A percentile compares a stretch with the other conserved stretches of the same genome.
These are phyloP conservation scores for Eulemur albifrons DNA, from an alignment of 2,797 vertebrate genomes.

Conservation along the genomic window DNA sequence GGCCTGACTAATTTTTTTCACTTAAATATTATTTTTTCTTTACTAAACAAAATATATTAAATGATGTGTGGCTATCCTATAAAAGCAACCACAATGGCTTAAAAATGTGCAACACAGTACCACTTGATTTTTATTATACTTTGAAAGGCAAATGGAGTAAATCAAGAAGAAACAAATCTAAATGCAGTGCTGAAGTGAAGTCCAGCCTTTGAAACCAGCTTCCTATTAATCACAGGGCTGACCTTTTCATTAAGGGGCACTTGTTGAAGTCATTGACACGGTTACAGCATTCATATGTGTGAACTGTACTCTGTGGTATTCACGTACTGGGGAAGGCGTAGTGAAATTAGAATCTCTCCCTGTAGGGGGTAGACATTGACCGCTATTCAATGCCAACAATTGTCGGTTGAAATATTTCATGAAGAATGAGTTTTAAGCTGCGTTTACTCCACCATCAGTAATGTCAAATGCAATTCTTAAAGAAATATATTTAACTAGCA, in stretches of 20 bases:
- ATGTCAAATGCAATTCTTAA: constrained; percentile 69
- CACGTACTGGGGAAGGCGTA: constrained; percentile 45
- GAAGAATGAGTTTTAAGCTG: constrained; percentile 68
- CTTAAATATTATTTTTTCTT: constrained; percentile 2
- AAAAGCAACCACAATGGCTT: background rate
- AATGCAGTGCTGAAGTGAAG: constrained; percentile 60
- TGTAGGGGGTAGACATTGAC: constrained; percentile 85
- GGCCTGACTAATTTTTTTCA: background rate
- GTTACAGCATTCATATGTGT: constrained; percentile 21
- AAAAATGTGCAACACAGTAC: background rate
- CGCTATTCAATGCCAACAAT: constrained; percentile 78
- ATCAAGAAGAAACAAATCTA: constrained; percentile 63
- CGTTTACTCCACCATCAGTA: constrained; percentile 46
- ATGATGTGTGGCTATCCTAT: background rate
- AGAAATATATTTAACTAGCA: constrained; percentile 71
- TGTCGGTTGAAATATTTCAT: constrained; percentile 73
- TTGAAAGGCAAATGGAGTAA: constrained; percentile 60
- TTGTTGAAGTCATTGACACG: constrained; percentile 72
- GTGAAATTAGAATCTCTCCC: constrained; percentile 86
- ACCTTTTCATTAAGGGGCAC: constrained; percentile 73
- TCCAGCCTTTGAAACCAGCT: constrained; percentile 67
- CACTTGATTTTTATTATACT: constrained; percentile 58
- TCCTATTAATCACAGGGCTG: constrained; percentile 79
- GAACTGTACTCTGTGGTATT: constrained; percentile 67
- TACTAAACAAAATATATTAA: background rate